These are phyloP conservation scores for Amblyraja radiata DNA, from an alignment of 2,797 vertebrate species.

Conservation along the genomic window DNA sequence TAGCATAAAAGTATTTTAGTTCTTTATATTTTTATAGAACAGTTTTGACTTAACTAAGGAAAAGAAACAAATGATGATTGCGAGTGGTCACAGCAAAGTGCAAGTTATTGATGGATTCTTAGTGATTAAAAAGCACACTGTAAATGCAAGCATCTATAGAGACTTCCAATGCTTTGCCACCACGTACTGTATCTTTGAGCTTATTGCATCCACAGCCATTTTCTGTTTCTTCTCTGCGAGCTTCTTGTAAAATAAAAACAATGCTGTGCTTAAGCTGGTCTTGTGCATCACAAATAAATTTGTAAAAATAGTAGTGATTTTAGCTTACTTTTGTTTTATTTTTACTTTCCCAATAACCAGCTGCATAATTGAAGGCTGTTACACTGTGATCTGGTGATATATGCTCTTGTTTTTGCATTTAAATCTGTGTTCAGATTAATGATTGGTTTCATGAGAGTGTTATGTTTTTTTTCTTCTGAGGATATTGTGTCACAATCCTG, in stretches of 20 bases:
- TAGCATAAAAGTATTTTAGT: conserved; percentile 18
- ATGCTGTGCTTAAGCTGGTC: conserved; percentile 80
- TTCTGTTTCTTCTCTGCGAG: conserved; percentile 12
- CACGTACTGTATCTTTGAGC: background rate
- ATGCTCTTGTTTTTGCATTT: conserved; percentile 27
- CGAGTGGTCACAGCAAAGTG: background rate
- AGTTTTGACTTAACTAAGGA: conserved; percentile 3
- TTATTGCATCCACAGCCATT: background rate
- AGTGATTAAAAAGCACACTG: background rate
- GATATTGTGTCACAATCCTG: conserved; percentile 48
- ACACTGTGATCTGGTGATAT: conserved; percentile 36
- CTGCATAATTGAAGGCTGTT: conserved; percentile 33
- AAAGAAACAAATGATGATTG: background rate
- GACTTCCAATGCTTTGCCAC: background rate
- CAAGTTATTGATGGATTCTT: background rate
- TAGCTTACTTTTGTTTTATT: too few species aligned
- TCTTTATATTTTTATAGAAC: conserved; percentile 15
- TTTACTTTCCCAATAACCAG: conserved; percentile 10
- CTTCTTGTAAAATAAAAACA: conserved; percentile 34
- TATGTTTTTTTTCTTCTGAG: conserved; percentile 39
- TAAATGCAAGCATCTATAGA: background rate
- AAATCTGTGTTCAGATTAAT: background rate
- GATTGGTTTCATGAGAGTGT: background rate
- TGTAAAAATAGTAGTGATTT: conserved; percentile 30
- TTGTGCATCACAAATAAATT: conserved; percentile 69